A percentile compares a stretch with the other conserved stretches of the same genome.
phyloP scores from a whole-genome alignment of 2,797 vertebrate species.

The Alexandromys oeconomus region DNA sequence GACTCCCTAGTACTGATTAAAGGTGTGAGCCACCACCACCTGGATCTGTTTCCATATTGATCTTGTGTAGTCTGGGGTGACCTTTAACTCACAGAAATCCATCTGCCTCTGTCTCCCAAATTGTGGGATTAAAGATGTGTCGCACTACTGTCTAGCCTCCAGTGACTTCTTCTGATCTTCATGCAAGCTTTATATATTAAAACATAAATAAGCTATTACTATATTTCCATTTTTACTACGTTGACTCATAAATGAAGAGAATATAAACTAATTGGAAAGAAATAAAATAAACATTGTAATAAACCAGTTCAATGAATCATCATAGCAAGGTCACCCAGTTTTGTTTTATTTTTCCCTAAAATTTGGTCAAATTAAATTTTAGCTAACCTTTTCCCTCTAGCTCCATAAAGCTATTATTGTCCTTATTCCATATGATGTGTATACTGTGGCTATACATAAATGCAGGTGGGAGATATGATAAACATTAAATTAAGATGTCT shows the following conservation, averaged over 20 bases:
- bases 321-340: background rate
- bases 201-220: no score
- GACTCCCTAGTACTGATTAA: no score
- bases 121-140: no score
- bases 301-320: background rate
- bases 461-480: background rate
- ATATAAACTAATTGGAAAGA: background rate
- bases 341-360: background rate
- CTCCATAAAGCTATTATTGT: background rate
- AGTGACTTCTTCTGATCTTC: no score
- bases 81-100: no score
- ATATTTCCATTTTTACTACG: background rate
- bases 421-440: background rate
- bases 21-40: no score
- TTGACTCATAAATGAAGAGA: background rate
- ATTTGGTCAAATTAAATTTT: background rate
- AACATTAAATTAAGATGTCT: background rate
- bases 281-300: background rate
- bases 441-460: background rate
- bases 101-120: no score
- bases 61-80: no score
- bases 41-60: no score
- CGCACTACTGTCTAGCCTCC: no score
- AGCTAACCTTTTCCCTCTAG: background rate
- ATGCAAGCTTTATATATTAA: no score